A percentile compares a stretch with the other conserved stretches of the same genome.
phyloP scores from a whole-genome alignment of 2,797 vertebrate species.

The Hirundo rustica region DNA sequence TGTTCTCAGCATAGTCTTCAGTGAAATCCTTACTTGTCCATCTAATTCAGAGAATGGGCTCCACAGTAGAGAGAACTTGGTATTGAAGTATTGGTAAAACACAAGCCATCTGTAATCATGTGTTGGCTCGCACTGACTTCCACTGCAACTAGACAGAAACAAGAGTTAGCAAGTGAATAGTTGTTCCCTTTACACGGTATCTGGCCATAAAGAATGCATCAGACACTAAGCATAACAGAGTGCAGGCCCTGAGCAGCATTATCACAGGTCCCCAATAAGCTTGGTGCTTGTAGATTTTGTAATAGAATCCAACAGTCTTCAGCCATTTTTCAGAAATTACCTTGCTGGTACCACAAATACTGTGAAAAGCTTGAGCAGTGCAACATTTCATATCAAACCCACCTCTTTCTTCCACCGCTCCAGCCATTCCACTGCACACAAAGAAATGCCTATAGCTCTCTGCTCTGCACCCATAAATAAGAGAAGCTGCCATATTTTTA shows the following conservation, averaged over 20 bases:
- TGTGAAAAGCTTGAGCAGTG: conserved; percentile 22
- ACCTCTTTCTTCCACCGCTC: conserved; percentile 32
- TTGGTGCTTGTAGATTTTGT: conserved; percentile 47
- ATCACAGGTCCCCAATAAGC: conserved; percentile 31
- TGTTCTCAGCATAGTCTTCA: background rate
- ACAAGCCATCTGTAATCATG: background rate
- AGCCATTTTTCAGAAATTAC: conserved; percentile 53
- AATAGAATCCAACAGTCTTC: conserved; percentile 43
- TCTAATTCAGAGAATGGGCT: background rate
- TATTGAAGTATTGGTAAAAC: background rate
- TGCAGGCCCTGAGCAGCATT: conserved; percentile 30
- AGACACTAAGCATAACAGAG: conserved; percentile 29
- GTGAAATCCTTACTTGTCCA: background rate
- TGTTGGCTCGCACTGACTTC: conserved; percentile 1
- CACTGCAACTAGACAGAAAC: conserved; percentile 28
- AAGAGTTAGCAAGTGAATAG: conserved; percentile 39
- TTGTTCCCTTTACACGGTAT: conserved; percentile 25
- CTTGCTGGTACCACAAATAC: background rate
- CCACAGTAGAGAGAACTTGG: background rate
- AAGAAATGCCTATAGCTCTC: conserved; percentile 63
- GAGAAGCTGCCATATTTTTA: conserved; percentile 51
- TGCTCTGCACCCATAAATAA: conserved; percentile 53
- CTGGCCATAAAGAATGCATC: conserved; percentile 31
- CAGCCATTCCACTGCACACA: conserved; percentile 38
- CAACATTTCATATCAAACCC: conserved; percentile 50